Evolutionary conservation across 2,113 vertebrate species (phyloP), one percentile per base, ranked within the genome.

Genomic region (Herpailurus yagouaroundi): DNA sequence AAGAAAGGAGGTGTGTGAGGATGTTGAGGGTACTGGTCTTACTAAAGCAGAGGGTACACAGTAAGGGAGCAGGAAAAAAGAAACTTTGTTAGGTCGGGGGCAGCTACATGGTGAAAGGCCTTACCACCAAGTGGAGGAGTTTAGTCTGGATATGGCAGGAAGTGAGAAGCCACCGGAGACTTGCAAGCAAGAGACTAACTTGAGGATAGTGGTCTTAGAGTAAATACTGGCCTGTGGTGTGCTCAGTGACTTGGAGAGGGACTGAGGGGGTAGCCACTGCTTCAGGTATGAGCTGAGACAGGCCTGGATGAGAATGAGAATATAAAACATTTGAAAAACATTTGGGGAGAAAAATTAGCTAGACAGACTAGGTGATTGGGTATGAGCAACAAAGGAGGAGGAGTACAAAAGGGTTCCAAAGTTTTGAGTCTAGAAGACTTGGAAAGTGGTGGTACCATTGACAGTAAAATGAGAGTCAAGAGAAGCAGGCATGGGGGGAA

Each of bases 381-480:
- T 74, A n/a, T 80, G 38, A 48, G 55, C 80, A 36, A 80, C 57
- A 4, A 90, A 91, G 38, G 29, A 88, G 55, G 84, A 88, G 64
- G 38, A 68, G 4, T 36, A n/a, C n/a, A 50, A 89, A 63, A 83
- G 25, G 8, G 15, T 81, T 76, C 79, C 85, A 71, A 82, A 91
- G 33, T 88, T 89, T 81, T 89, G 33, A 57, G 64, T 86, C 11
- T 76, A 81, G 71, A 41, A 93, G 60, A 69, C 50, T 89, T 93
- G 29, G 29, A 86, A 86, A 87, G 25, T 41, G 33, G 8, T 52
- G 14, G 45, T 48, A 7, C 33, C 76, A 57, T 2, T 91, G 48
- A 97, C 18, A 93, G n/a, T 77, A 94, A 93, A 85, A 94, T 74
- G 25, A 23, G 50, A 83, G 27, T 94, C 52, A 48, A 90, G 64